Conservation (phyloP, 1,140 invertebrate genomes). For the Mamestra configurata region DNA sequence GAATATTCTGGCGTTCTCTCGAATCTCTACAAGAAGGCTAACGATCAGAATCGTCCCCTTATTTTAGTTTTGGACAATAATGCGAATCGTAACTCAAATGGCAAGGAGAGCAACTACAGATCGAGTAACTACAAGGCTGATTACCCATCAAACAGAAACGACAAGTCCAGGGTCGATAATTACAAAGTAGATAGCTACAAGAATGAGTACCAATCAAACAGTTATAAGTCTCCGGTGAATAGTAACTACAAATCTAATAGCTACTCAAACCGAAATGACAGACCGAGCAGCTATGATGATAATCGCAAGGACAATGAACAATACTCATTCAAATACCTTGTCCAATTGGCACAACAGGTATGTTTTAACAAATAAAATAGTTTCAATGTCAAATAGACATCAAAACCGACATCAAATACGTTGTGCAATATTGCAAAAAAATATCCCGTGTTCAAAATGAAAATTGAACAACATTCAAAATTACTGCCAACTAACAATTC, state of each 20-base stretch:
- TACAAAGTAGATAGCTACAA: background rate
- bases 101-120: background rate
- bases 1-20: conserved; percentile 54
- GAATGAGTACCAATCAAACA: background rate
- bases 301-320: background rate
- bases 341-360: conserved; percentile 32
- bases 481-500: too few relatives aligned
- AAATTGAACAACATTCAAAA: too few relatives aligned
- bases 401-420: too few relatives aligned
- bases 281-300: background rate
- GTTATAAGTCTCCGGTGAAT: background rate
- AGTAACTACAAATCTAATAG: background rate
- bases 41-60: conserved; percentile 54
- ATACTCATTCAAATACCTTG: conserved; percentile 14
- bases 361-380: background rate
- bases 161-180: background rate
- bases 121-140: background rate
- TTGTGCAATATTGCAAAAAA: too few relatives aligned
- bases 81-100: background rate
- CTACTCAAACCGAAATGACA: background rate
- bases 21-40: conserved; percentile 51
- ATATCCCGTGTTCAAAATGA: too few relatives aligned
- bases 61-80: conserved; percentile 57
- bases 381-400: too few relatives aligned
- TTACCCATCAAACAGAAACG: background rate